Evolutionary conservation across 2,113 vertebrate species (phyloP).

Genomic region (Semnopithecus entellus): DNA sequence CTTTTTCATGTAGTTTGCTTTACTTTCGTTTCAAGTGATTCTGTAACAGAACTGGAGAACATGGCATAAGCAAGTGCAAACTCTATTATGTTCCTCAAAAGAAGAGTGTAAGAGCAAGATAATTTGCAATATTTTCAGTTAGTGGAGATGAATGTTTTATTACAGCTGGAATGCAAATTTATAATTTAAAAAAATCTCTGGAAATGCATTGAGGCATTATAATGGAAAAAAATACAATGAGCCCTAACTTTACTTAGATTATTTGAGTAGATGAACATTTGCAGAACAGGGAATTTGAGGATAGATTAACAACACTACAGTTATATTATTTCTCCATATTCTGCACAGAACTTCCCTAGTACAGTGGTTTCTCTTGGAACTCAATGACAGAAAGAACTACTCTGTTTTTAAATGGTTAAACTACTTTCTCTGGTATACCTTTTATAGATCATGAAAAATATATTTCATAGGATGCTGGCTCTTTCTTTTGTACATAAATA

Average conservation of each 20-base stretch:
- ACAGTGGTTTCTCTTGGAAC: background rate
- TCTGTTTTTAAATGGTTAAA: conserved; percentile 24
- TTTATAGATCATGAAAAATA: conserved; percentile 28
- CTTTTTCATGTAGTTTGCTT: background rate
- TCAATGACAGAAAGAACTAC: background rate
- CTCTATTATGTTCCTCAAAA: background rate
- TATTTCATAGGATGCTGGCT: background rate
- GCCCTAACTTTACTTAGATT: background rate
- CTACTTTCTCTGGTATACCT: background rate
- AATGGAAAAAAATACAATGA: background rate
- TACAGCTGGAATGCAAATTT: background rate
- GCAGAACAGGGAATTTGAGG: background rate
- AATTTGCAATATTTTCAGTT: background rate
- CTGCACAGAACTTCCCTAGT: background rate
- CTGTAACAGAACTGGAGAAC: background rate
- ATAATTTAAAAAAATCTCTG: background rate
- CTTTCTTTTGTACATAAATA: conserved; percentile 49
- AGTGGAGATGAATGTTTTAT: background rate
- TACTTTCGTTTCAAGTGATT: background rate
- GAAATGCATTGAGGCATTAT: background rate
- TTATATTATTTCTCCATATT: background rate
- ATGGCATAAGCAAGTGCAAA: background rate
- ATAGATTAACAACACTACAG: background rate
- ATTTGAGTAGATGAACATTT: background rate
- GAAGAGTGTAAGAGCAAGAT: background rate